phyloP scores from a whole-genome alignment of 2,888 invertebrate genomes.

The Acleris literana region DNA sequence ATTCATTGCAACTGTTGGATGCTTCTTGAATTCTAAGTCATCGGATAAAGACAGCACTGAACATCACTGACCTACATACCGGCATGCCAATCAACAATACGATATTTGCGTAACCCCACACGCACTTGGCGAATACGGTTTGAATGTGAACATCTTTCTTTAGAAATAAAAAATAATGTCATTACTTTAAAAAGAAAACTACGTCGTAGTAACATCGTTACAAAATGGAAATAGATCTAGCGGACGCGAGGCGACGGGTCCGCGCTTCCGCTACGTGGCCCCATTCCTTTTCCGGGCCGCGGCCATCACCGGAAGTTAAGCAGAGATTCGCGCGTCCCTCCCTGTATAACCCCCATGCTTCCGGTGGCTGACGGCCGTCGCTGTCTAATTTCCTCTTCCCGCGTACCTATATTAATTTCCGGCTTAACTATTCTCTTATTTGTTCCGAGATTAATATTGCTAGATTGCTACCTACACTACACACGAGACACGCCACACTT shows the following conservation, averaged over 20 bases:
- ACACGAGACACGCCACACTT: not conserved
- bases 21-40: constrained; percentile 31
- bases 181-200: too few relatives aligned
- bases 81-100: constrained; percentile 7
- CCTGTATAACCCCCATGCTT: constrained; percentile 57
- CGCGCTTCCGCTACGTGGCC: constrained; percentile 45
- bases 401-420: constrained; percentile 76
- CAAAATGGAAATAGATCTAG: constrained; percentile 30
- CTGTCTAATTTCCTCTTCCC: constrained; percentile 81
- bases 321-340: constrained; percentile 62
- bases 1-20: constrained; percentile 31
- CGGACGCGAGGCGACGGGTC: constrained; percentile 32
- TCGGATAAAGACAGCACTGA: constrained; percentile 21
- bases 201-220: constrained; percentile 1
- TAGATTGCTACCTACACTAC: not conserved
- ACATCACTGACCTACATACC: constrained; percentile 19
- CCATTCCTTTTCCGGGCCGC: constrained; percentile 61
- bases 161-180: too few relatives aligned
- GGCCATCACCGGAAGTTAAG: constrained; percentile 67
- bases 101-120: not conserved
- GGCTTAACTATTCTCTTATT: constrained; percentile 72
- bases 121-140: not conserved
- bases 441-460: constrained; percentile 54
- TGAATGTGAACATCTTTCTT: not conserved
- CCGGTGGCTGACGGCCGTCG: constrained; percentile 68